A percentile compares a stretch with the other conserved stretches of the same genome.
These are phyloP conservation scores for Lissocephala sabroskyi DNA, from an alignment of 2,888 invertebrate genomes.

Conservation along the genomic window DNA sequence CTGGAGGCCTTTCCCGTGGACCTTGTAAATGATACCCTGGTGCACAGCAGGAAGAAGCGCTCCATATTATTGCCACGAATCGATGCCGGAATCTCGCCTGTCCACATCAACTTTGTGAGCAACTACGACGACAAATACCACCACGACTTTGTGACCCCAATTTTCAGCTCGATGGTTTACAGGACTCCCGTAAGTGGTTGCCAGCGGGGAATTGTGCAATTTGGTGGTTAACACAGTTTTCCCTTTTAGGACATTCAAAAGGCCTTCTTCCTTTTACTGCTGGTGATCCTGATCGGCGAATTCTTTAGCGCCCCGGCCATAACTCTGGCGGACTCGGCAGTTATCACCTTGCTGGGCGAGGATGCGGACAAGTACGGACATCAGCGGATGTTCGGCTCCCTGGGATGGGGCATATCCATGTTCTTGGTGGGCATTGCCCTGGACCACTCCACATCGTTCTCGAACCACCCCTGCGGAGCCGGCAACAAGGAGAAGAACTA, in stretches of 20 bases:
- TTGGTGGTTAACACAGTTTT: no score
- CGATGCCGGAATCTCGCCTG: constrained; percentile 76
- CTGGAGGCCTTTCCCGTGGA: constrained; percentile 25
- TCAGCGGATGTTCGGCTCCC: constrained; percentile 97
- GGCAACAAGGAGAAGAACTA: constrained; percentile 96
- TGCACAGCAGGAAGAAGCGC: constrained; percentile 57
- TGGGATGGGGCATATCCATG: constrained; percentile 99
- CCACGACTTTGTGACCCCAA: constrained; percentile 87
- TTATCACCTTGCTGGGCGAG: constrained; percentile 90
- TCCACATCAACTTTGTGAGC: constrained; percentile 81
- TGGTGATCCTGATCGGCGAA: constrained; percentile 96
- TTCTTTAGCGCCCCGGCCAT: constrained; percentile 98
- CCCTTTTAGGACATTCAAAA: constrained; percentile 85
- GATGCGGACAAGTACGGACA: constrained; percentile 93
- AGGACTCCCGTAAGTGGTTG: constrained; percentile 74
- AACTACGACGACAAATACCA: constrained; percentile 83
- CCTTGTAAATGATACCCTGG: constrained; percentile 17
- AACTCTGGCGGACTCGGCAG: constrained; percentile 93
- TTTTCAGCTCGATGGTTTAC: constrained; percentile 95
- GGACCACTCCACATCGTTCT: constrained; percentile 97
- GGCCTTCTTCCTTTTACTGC: constrained; percentile 93
- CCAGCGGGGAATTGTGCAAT: no score
- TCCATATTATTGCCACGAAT: constrained; percentile 62
- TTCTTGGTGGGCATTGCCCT: constrained; percentile 94
- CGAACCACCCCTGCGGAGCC: constrained; percentile 92